These are phyloP conservation scores for Sphenopsis melanotis DNA, from an alignment of 2,797 vertebrate genomes.

Conservation along the genomic window DNA sequence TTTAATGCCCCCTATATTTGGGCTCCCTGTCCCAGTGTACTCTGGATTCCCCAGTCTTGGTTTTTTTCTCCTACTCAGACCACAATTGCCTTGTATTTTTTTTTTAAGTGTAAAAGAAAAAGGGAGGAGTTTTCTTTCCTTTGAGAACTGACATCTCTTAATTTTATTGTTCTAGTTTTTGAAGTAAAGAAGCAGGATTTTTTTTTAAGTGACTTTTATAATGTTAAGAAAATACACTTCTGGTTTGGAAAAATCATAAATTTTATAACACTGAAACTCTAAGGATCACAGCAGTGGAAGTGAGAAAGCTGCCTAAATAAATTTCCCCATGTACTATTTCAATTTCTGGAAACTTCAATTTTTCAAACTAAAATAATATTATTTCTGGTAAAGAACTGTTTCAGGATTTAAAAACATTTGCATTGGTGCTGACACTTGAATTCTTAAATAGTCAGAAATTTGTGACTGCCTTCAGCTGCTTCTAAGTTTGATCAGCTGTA, in stretches of 20 bases:
- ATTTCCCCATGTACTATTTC: background rate
- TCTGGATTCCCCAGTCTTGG: background rate
- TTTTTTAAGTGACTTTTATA: background rate
- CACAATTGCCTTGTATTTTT: background rate
- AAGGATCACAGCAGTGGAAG: background rate
- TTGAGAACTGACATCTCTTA: background rate
- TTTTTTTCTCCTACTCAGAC: background rate
- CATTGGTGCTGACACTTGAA: background rate
- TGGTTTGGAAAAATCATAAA: background rate
- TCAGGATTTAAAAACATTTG: background rate
- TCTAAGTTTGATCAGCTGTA: background rate
- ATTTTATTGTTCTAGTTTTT: background rate
- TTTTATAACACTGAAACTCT: background rate
- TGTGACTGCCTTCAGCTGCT: background rate
- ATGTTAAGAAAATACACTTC: background rate
- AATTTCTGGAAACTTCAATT: background rate
- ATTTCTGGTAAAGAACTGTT: background rate
- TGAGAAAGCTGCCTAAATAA: background rate
- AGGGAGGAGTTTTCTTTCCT: background rate
- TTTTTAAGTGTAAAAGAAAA: background rate
- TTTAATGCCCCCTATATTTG: background rate
- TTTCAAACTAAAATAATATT: background rate
- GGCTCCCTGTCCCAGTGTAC: accelerated
- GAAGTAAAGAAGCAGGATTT: background rate
- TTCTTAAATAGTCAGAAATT: background rate